Conservation (phyloP, 2,888 invertebrate species). For the Scaptomyza parva region DNA sequence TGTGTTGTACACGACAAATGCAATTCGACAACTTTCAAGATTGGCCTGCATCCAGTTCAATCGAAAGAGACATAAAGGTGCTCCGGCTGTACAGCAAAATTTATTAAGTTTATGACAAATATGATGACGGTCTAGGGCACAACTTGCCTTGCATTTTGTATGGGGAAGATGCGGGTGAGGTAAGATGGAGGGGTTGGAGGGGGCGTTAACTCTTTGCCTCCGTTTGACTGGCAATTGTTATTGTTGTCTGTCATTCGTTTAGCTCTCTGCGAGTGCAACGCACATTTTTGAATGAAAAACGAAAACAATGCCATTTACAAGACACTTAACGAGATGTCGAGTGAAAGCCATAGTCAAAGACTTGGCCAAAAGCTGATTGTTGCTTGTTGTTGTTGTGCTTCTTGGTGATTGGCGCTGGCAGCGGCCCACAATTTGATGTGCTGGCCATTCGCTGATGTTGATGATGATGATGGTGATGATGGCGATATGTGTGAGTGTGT, state of each 20-base stretch:
- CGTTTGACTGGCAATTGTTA: conserved; percentile 33
- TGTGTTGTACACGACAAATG: conserved; percentile 33
- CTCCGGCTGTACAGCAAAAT: conserved; percentile 33
- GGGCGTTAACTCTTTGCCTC: conserved; percentile 13
- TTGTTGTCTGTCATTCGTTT: not conserved
- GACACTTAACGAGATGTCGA: conserved; percentile 80
- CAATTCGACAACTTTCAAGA: conserved; percentile 35
- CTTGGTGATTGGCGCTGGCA: conserved; percentile 53
- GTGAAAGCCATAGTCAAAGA: conserved; percentile 55
- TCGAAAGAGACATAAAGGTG: conserved; percentile 12
- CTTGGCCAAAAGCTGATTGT: conserved; percentile 45
- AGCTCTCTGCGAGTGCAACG: conserved; percentile 39
- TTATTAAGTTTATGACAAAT: conserved; percentile 76
- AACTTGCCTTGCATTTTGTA: conserved; percentile 50
- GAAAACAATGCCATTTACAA: conserved; percentile 81
- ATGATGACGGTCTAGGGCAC: conserved; percentile 72
- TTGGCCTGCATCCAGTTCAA: conserved; percentile 28
- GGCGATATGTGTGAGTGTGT: conserved; percentile 35
- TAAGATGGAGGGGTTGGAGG: not conserved
- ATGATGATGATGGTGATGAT: conserved; percentile 28
- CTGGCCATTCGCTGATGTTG: conserved; percentile 53
- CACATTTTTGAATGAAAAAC: conserved; percentile 77
- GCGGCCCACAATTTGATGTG: conserved; percentile 58
- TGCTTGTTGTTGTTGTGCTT: conserved; percentile 41
- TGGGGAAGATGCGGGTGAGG: conserved; percentile 3